phyloP scores from a whole-genome alignment of 2,113 vertebrate species.

The Pachypanchax playfairii region DNA sequence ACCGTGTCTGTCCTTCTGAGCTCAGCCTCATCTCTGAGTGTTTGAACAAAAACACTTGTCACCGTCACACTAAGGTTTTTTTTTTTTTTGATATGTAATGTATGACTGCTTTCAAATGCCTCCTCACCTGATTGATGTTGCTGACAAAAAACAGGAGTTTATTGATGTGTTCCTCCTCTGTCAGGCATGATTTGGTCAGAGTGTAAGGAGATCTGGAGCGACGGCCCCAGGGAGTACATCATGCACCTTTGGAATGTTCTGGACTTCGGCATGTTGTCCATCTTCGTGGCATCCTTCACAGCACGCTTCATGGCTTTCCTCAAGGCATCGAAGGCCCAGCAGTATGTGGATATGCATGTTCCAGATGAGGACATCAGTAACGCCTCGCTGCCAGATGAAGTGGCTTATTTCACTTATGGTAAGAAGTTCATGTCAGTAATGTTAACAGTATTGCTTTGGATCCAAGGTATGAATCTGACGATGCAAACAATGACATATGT shows the following conservation, averaged over 20 bases:
- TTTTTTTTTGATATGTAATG: not conserved
- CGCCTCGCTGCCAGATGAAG: slow-evolving; percentile 89
- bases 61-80: not conserved
- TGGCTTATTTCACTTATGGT: slow-evolving; percentile 97
- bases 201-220: slow-evolving; percentile 96
- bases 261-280: slow-evolving; percentile 97
- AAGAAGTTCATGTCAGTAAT: slow-evolving; percentile 44
- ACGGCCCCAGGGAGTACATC: slow-evolving; percentile 92
- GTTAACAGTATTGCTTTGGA: not conserved
- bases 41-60: slow-evolving; percentile 17
- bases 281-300: slow-evolving; percentile 95
- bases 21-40: slow-evolving; percentile 4
- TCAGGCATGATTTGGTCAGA: slow-evolving; percentile 98
- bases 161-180: not conserved
- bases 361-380: slow-evolving; percentile 87
- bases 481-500: no score
- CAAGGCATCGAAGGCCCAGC: slow-evolving; percentile 92
- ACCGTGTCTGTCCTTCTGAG: slow-evolving; percentile 15
- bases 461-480: no score
- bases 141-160: not conserved
- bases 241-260: slow-evolving; percentile 96
- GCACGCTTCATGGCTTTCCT: slow-evolving; percentile 97
- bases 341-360: slow-evolving; percentile 91
- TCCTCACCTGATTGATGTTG: not conserved
- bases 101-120: not conserved